Base-by-base conservation (phyloP, 2,113 vertebrate species). In the Daphoenositta chrysoptera region DNA sequence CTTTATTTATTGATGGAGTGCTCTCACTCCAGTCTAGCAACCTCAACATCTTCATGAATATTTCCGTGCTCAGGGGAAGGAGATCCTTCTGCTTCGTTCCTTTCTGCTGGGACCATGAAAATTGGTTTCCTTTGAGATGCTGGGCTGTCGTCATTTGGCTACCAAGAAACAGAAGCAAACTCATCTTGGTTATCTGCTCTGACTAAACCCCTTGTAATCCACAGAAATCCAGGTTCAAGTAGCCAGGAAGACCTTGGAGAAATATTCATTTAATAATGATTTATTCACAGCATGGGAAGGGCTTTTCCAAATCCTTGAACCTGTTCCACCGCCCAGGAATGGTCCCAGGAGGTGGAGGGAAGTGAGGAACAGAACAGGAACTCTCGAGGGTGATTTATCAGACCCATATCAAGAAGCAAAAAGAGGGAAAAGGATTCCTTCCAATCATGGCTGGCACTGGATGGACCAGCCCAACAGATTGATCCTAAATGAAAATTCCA, bases 1-100 rank as follows among this genome's bases (percentile, higher is more conserved):
- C 63, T 86, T 89, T 27, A 97, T 77, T 97, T 96, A 97, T 97
- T 96, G 79, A 97, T 93, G 37, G 37, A n/a, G 30, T 2, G 35
- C 85, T 91, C 81, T 80, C 78, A 47, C 78, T 82, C 54, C 58
- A 57, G 79, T 27, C 66, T 58, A 28, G 51, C 77, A 82, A 69
- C 42, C 68, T 75, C 83, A 47, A 64, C 79, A 35, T 60, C 87
- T 76, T 97, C 93, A 97, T 91, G 90, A 97, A 97, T 97, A 95
- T 86, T 95, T 96, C 89, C 47, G 18, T 42, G n/a, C 53, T 26
- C 45, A 48, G 10, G 70, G 87, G 71, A 42, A 65, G 83, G 58
- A 94, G 63, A 94, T 82, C 50, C 65, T 91, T 48, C 78, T 69
- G 40, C 73, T 63, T 33, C n/a, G 78, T 6, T 30, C n/a, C 69